Evolutionary conservation across 2,797 vertebrate species (phyloP), one percentile per base, ranked within the genome.

Genomic region (Pantherophis vulpinus): DNA sequence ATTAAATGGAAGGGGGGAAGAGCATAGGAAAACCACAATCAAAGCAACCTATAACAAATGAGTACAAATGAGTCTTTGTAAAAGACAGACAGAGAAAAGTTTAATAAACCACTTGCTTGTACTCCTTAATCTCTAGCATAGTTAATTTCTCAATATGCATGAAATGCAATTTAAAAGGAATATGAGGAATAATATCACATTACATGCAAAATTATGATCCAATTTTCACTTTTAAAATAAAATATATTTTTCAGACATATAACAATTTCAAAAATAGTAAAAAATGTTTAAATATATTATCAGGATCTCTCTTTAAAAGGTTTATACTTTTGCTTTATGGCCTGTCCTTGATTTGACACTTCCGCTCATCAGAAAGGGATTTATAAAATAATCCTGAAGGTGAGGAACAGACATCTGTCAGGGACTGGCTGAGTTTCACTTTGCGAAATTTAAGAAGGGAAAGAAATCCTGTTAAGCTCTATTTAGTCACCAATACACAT

Each of bases 321-420:
- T 98, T 98, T 98, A 98, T 98, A 98, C 98, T 98, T 98, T 98
- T 98, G 97, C 97, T 98, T 98, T 98, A 98, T 98, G 98, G 97
- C 97, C 97, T 98, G 97, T 98, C 98, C 98, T 98, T 98, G 98
- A 98, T 98, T 97, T 98, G 98, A 98, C 98, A 98, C 98, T 98
- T 98, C 98, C 97, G 97, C 97, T 98, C 98, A 98, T 98, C 98
- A 98, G 98, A 98, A 98, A 98, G 97, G 97, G 98, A 98, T 98
- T 98, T 98, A 98, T 98, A 98, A 98, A 98, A 98, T 98, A 98
- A 98, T 98, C 98, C 97, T 97, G 98, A 98, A 98, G 97, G 97
- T 98, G 97, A 98, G 97, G 98, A 97, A 97, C 98, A 98, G 98
- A 97, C 98, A 98, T 97, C 97, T 97, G 97, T 97, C 98, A 98